Evolutionary conservation across 2,797 vertebrate genomes (phyloP).

Genomic region (Lateolabrax maculatus): DNA sequence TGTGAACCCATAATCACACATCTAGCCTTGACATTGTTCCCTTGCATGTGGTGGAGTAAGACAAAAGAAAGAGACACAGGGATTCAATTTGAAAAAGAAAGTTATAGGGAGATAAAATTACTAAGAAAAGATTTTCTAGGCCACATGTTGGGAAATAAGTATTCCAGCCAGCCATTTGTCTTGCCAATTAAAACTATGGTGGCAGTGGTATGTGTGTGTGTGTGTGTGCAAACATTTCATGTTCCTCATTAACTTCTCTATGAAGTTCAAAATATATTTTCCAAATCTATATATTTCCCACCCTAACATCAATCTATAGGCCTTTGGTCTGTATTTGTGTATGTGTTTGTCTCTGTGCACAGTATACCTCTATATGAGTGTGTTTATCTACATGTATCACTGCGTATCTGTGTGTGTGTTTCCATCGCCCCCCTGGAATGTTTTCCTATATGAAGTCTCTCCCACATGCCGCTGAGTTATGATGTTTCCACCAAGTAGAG

Average conservation of each 20-base stretch:
- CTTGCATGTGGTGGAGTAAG: too few relatives aligned
- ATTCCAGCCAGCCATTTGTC: too few relatives aligned
- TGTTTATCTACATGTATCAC: slow-evolving; percentile 42
- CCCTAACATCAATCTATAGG: slow-evolving; percentile 35
- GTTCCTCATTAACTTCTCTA: slow-evolving; percentile 52
- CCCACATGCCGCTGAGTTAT: slow-evolving; percentile 53
- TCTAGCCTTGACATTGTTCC: too few relatives aligned
- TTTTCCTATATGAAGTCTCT: slow-evolving; percentile 50
- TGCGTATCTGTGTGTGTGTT: slow-evolving; percentile 36
- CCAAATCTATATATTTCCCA: slow-evolving; percentile 46
- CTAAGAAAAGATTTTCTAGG: too few relatives aligned
- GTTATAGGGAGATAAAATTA: too few relatives aligned
- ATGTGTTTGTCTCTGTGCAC: slow-evolving; percentile 22
- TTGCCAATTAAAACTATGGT: too few relatives aligned
- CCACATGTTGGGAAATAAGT: too few relatives aligned
- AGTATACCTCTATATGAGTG: slow-evolving; percentile 21
- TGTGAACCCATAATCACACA: too few relatives aligned
- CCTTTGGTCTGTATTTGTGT: slow-evolving; percentile 17
- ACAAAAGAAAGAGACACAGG: too few relatives aligned
- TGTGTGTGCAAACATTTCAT: not conserved
- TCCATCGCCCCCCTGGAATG: slow-evolving; percentile 40
- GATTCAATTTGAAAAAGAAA: too few relatives aligned
- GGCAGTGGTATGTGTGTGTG: not conserved
- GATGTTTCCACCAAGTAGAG: slow-evolving; percentile 48
- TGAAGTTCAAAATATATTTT: slow-evolving; percentile 45